Conservation (phyloP, 2,797 vertebrate genomes). For the Anolis apletophallus region DNA sequence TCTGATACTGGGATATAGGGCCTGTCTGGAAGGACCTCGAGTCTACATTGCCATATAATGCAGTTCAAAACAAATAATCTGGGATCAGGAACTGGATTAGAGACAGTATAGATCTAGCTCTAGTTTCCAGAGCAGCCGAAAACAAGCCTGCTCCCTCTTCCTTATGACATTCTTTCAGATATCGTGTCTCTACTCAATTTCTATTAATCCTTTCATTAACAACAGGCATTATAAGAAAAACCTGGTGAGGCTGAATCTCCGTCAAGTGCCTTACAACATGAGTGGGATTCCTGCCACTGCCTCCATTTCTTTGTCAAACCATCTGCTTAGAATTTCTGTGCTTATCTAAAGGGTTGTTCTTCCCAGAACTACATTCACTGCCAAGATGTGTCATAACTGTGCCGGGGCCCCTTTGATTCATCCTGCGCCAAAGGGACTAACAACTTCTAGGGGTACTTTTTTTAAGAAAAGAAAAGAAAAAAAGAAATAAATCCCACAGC, state of each 20-base stretch:
- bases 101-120: too few species aligned
- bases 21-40: too few species aligned
- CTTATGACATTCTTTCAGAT: too few species aligned
- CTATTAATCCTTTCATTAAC: not conserved
- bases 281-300: not conserved
- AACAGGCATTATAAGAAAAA: not conserved
- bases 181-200: not conserved
- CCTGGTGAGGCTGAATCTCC: not conserved
- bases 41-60: too few species aligned
- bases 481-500: conserved; percentile 63
- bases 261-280: not conserved
- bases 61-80: too few species aligned
- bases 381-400: conserved; percentile 71
- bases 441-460: conserved; percentile 57
- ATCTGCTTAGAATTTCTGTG: conserved; percentile 77
- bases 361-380: conserved; percentile 62
- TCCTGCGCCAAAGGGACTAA: conserved; percentile 71
- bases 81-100: too few species aligned
- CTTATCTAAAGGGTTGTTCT: conserved; percentile 72
- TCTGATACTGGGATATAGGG: too few species aligned
- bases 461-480: not conserved
- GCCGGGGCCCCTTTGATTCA: conserved; percentile 72
- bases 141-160: too few species aligned
- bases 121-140: too few species aligned
- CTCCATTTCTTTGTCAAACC: conserved; percentile 61